Conservation (phyloP, 2,888 invertebrate genomes). For the Trichopria drosophilae region DNA sequence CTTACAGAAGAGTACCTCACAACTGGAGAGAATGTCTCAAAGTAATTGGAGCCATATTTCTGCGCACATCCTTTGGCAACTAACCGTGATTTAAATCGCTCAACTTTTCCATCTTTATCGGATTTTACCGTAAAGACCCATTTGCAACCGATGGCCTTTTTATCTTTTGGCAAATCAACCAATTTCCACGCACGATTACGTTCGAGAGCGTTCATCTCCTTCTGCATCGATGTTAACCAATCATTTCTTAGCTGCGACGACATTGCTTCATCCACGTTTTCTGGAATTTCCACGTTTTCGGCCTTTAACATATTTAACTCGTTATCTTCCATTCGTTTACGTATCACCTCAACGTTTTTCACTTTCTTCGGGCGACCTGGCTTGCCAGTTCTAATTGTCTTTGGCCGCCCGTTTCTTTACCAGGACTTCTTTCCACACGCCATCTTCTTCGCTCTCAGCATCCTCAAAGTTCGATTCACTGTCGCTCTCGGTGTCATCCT, state of each 20-base stretch:
- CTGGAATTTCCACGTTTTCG: background rate
- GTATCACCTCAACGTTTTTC: background rate
- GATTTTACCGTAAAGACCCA: conserved; percentile 26
- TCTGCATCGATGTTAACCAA: conserved; percentile 18
- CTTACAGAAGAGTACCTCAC: background rate
- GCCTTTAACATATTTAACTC: background rate
- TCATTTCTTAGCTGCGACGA: background rate
- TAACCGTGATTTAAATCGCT: background rate
- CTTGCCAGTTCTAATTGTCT: background rate
- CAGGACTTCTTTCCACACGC: background rate
- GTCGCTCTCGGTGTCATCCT: no score
- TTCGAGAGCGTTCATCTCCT: conserved; percentile 23
- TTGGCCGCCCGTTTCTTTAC: background rate
- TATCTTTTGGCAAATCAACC: conserved; percentile 10
- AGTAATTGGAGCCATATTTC: background rate
- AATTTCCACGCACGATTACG: conserved; percentile 32
- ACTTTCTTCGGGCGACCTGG: background rate
- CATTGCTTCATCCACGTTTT: background rate
- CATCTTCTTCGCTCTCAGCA: background rate
- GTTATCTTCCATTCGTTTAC: background rate
- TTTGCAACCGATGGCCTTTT: conserved; percentile 26
- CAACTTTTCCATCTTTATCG: background rate
- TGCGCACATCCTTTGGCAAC: conserved; percentile 2
- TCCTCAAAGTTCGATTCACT: background rate
- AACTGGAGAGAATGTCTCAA: background rate